Base-by-base conservation (phyloP, 92 coral and sea anemone species). In the Phenganax marumi region DNA sequence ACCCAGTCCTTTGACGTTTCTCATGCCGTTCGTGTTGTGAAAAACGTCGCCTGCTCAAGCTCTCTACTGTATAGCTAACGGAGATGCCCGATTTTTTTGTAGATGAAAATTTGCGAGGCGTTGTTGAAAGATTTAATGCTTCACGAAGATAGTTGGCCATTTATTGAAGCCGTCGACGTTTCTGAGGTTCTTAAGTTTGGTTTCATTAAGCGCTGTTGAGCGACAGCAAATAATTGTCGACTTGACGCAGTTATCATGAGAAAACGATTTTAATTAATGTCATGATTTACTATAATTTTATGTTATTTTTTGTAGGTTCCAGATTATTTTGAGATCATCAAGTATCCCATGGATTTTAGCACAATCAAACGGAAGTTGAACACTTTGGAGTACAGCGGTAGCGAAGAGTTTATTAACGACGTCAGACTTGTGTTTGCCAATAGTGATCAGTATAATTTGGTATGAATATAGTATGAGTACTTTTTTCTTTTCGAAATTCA, bases 91-190 rank as follows among this genome's bases (percentile, higher is more conserved):
- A 48, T 60, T 50, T 52, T 52, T 33, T n/a, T 69, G 25, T 47
- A 93, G 97, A 82, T 94, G 82, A 91, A 76, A 65, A 60, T 81
- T 12, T 94, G 98, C 63, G 97, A 94, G 86, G 68, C 43, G 25
- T 84, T 94, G 52, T 33, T 90, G 49, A 82, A 82, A 10, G 86
- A 87, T 46, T 72, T 94, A n/a, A 52, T 91, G 64, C 84, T 80
- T 6, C 86, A 91, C 57, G 91, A 94, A 70, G 92, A 94, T 58
- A 94, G 98, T 68, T 92, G 98, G 98, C 95, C 98, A 1, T 94
- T 94, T 80, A 79, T 83, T 52, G 79, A 88, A 74, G 90, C 98
- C 11, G 97, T 94, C 8, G 93, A 90, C 70, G 25, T 79, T 24
- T 89, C 85, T 55, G 93, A 94, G 97, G 98, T 93, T 50, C 11